Conservation (phyloP, 2,113 vertebrate species). For the Rhipidura dahli region DNA sequence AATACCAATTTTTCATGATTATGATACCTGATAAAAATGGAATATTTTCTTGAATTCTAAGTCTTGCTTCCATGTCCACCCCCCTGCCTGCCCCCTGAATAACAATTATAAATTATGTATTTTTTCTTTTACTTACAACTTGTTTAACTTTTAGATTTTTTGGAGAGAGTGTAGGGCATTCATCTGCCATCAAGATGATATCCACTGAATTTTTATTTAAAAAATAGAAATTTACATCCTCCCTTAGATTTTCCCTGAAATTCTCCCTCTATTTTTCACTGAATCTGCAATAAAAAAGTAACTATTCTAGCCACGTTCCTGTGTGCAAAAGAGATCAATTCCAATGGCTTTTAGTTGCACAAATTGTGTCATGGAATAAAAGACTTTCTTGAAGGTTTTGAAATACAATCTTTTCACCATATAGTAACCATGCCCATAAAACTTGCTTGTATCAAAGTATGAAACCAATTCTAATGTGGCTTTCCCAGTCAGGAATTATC, state of each 20-base stretch:
- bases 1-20: neutral
- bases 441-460: slow-evolving; percentile 22
- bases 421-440: neutral
- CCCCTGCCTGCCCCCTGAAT: accelerated
- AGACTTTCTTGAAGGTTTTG: neutral
- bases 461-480: neutral
- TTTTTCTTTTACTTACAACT: neutral
- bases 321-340: neutral
- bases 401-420: neutral
- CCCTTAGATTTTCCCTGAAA: neutral
- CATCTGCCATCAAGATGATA: neutral
- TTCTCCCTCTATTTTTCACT: slow-evolving; percentile 11
- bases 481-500: slow-evolving; percentile 8
- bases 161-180: neutral
- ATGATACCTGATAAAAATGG: neutral
- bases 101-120: neutral
- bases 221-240: neutral
- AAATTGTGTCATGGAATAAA: neutral
- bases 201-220: neutral
- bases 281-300: neutral
- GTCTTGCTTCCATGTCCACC: accelerated
- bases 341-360: neutral
- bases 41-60: neutral
- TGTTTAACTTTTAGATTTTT: neutral
- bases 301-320: neutral